Evolutionary conservation across 2,888 invertebrate species (phyloP).

Genomic region (Dasysyrphus albostriatus): DNA sequence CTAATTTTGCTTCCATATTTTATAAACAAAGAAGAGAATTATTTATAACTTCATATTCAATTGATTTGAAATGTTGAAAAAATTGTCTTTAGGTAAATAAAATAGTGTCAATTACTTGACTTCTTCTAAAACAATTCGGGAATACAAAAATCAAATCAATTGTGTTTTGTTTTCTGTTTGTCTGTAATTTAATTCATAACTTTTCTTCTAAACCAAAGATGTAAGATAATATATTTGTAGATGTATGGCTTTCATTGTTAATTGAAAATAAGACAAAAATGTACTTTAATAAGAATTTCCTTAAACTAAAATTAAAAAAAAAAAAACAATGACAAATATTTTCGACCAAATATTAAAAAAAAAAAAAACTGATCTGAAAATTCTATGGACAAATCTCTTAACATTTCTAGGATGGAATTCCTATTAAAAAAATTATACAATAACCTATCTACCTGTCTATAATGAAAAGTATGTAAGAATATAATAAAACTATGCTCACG

Average conservation of each 20-base stretch:
- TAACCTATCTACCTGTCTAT: slow-evolving; percentile 74
- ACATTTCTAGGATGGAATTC: slow-evolving; percentile 32
- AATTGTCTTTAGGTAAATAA: slow-evolving; percentile 33
- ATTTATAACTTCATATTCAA: background rate
- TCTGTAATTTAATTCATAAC: background rate
- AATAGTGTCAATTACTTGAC: slow-evolving; percentile 70
- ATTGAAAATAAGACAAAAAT: slow-evolving; percentile 18
- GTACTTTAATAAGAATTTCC: slow-evolving; percentile 35
- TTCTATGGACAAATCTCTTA: slow-evolving; percentile 20
- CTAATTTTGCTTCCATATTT: slow-evolving; percentile 10
- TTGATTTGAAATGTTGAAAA: slow-evolving; percentile 17
- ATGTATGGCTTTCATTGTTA: slow-evolving; percentile 61
- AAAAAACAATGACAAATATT: slow-evolving; percentile 34
- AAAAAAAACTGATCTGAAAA: slow-evolving; percentile 53
- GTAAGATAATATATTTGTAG: slow-evolving; percentile 42
- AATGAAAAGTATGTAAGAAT: slow-evolving; percentile 29
- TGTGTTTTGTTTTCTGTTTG: background rate
- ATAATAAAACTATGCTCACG: slow-evolving; percentile 48
- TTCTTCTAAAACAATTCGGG: slow-evolving; percentile 34
- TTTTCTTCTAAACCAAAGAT: slow-evolving; percentile 30
- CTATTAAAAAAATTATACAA: slow-evolving; percentile 64
- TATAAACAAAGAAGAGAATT: background rate
- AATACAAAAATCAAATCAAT: slow-evolving; percentile 60
- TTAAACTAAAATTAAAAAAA: slow-evolving; percentile 35
- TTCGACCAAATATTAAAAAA: slow-evolving; percentile 72